Evolutionary conservation across 2,113 vertebrate species (phyloP).

Genomic region (Nyctibius bracteatus): DNA sequence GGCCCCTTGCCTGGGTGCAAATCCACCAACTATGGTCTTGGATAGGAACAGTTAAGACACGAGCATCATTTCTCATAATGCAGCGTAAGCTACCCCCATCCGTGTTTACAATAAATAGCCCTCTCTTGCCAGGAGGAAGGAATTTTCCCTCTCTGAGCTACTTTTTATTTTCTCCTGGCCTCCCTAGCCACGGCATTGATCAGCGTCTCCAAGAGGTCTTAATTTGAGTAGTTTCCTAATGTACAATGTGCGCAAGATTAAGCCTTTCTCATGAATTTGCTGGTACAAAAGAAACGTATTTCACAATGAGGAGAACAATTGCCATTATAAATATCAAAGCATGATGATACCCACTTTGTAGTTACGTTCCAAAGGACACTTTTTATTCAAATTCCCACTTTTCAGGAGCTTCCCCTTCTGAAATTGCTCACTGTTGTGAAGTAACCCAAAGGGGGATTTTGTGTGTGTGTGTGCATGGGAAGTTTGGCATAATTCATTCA

Average conservation of each 20-base stretch:
- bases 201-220: neutral
- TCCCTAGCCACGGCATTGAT: neutral
- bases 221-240: neutral
- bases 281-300: neutral
- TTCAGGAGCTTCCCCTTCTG: neutral
- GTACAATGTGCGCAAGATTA: neutral
- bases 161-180: neutral
- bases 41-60: neutral
- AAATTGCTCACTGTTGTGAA: neutral
- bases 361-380: neutral
- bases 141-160: neutral
- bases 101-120: neutral
- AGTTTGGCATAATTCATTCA: conserved; percentile 2
- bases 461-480: neutral
- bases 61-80: neutral
- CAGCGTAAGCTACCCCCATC: neutral
- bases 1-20: neutral
- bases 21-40: neutral
- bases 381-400: conserved; percentile 19
- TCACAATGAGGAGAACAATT: neutral
- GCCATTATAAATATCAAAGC: neutral
- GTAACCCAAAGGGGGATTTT: neutral
- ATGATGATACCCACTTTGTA: neutral
- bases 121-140: neutral
- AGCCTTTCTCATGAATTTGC: neutral